A percentile compares a stretch with the other conserved stretches of the same genome.
These are phyloP conservation scores for Leuctra nigra DNA, from an alignment of 2,888 invertebrate species.

Conservation along the genomic window DNA sequence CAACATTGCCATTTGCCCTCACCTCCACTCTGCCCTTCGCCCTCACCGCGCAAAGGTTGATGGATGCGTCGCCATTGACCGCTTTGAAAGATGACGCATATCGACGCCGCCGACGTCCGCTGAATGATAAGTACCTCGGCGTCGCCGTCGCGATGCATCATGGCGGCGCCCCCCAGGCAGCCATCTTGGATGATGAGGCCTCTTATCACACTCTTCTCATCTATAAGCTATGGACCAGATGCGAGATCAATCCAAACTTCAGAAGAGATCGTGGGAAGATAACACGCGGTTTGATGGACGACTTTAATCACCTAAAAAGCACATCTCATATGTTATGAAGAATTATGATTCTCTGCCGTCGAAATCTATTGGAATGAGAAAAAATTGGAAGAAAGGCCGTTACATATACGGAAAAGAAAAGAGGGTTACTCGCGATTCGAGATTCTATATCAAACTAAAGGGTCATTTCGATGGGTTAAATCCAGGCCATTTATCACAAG, in stretches of 20 bases:
- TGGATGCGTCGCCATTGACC: not conserved
- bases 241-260: conserved; percentile 12
- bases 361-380: not conserved
- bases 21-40: too few relatives aligned
- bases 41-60: too few relatives aligned
- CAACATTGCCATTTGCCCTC: too few relatives aligned
- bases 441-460: conserved; percentile 27
- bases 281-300: conserved; percentile 20
- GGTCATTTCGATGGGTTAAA: conserved; percentile 26
- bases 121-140: conserved; percentile 12
- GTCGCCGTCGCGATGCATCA: conserved; percentile 12
- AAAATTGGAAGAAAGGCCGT: conserved; percentile 13
- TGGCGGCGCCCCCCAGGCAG: conserved; percentile 5
- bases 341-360: conserved; percentile 13
- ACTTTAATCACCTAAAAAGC: conserved; percentile 27
- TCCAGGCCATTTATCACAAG: conserved; percentile 27
- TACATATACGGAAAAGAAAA: not conserved
- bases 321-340: conserved; percentile 24
- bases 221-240: not conserved
- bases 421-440: not conserved
- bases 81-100: conserved; percentile 13
- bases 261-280: conserved; percentile 13
- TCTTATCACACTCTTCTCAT: conserved; percentile 15
- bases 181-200: conserved; percentile 1
- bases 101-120: not conserved